These are phyloP conservation scores for Sinotaia quadrata DNA, from an alignment of 2,888 invertebrate species.

Conservation along the genomic window DNA sequence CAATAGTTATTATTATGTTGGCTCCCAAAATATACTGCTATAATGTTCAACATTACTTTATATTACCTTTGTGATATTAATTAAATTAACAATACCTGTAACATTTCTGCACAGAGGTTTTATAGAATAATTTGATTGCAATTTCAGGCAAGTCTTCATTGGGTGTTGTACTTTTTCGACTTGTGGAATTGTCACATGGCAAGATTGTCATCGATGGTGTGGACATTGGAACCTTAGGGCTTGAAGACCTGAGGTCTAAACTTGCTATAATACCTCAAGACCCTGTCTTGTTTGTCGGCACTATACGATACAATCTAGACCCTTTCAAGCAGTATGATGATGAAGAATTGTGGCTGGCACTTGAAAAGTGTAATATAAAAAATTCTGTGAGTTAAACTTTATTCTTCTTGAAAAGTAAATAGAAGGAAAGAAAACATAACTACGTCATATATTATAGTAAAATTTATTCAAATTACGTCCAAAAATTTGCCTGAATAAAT, in stretches of 20 bases:
- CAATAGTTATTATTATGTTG: too few species aligned
- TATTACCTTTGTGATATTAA: too few species aligned
- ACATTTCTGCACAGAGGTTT: too few species aligned
- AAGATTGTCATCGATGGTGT: constrained; percentile 75
- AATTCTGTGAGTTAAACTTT: constrained; percentile 70
- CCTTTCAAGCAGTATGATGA: constrained; percentile 68
- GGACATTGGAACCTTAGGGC: constrained; percentile 74
- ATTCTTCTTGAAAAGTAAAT: too few species aligned
- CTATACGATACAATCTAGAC: constrained; percentile 74
- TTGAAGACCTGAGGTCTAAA: constrained; percentile 75
- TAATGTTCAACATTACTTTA: too few species aligned
- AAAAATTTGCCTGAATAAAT: too few species aligned
- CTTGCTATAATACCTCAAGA: constrained; percentile 77
- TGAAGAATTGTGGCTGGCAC: constrained; percentile 66
- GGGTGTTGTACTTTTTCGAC: constrained; percentile 76
- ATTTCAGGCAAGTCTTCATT: constrained; percentile 77
- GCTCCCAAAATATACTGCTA: too few species aligned
- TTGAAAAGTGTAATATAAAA: constrained; percentile 70
- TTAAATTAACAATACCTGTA: too few species aligned
- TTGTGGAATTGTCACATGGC: constrained; percentile 76
- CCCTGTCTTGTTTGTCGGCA: constrained; percentile 78
- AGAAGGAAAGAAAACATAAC: too few species aligned
- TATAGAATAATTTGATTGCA: constrained; percentile 47
- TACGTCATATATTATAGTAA: too few species aligned
- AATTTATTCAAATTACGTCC: too few species aligned